Evolutionary conservation across 2,888 invertebrate species (phyloP).

Genomic region (Gerosis bhagava): DNA sequence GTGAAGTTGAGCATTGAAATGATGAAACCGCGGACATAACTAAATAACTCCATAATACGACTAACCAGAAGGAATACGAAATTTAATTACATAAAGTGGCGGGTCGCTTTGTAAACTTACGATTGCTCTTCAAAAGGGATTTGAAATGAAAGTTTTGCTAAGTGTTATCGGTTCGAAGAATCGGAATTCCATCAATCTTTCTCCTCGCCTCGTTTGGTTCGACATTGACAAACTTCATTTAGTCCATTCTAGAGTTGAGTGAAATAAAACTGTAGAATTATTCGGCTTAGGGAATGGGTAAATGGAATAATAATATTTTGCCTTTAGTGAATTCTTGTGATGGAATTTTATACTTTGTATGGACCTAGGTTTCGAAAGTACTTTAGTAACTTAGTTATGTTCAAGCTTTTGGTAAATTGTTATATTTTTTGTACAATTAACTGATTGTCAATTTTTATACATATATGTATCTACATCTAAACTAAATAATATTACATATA

Average conservation of each 20-base stretch:
- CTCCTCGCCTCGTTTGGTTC: slow-evolving; percentile 3
- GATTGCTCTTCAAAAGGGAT: slow-evolving; percentile 8
- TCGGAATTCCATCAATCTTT: slow-evolving; percentile 13
- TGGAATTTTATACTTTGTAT: too few relatives aligned
- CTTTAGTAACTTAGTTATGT: too few relatives aligned
- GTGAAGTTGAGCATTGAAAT: slow-evolving; percentile 3
- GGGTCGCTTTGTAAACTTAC: slow-evolving; percentile 8
- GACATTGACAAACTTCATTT: slow-evolving; percentile 7
- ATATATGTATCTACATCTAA: too few relatives aligned
- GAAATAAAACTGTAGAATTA: slow-evolving; percentile 1
- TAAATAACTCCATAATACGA: slow-evolving; percentile 4
- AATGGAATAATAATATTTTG: too few relatives aligned
- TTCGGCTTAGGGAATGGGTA: too few relatives aligned
- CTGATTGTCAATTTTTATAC: too few relatives aligned
- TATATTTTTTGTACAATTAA: too few relatives aligned
- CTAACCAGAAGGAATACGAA: slow-evolving; percentile 11
- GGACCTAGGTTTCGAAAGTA: too few relatives aligned
- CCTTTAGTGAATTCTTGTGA: too few relatives aligned
- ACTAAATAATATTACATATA: too few relatives aligned
- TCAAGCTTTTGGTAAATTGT: too few relatives aligned
- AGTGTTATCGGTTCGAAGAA: slow-evolving; percentile 27
- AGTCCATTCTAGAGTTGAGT: slow-evolving; percentile 1
- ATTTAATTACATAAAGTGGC: slow-evolving; percentile 7
- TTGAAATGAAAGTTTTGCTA: slow-evolving; percentile 14
- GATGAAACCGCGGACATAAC: neutral